phyloP scores from a whole-genome alignment of 1,140 invertebrate genomes.

The Wiebesia pumilae region DNA sequence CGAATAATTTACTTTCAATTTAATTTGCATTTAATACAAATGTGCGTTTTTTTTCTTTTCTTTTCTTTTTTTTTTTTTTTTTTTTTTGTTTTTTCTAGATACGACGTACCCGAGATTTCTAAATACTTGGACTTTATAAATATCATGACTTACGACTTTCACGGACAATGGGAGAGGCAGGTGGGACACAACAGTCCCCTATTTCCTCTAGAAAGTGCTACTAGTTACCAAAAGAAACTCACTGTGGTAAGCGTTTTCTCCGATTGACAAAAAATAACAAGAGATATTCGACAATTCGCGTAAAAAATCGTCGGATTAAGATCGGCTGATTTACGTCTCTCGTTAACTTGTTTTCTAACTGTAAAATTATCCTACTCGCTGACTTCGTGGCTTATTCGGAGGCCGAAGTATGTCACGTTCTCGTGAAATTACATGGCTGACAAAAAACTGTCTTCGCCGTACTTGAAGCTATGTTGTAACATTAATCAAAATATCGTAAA shows the following conservation, averaged over 20 bases:
- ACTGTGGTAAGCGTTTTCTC: conserved; percentile 82
- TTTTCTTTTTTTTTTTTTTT: no score
- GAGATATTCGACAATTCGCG: not conserved
- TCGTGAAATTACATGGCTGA: not conserved
- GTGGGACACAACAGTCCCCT: conserved; percentile 95
- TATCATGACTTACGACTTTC: conserved; percentile 96
- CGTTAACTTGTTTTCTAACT: not conserved
- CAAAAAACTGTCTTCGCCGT: not conserved
- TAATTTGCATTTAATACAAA: not conserved
- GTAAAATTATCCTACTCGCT: not conserved
- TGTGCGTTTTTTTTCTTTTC: not conserved
- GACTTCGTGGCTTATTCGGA: not conserved
- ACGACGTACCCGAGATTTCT: conserved; percentile 94
- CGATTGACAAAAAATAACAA: conserved; percentile 28
- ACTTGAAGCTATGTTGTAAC: not conserved
- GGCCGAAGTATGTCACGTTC: conserved; percentile 4
- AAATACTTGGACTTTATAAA: conserved; percentile 96
- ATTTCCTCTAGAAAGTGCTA: conserved; percentile 90
- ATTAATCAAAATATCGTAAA: conserved; percentile 12
- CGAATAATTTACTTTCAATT: not conserved
- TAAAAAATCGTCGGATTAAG: not conserved
- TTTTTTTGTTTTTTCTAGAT: no score
- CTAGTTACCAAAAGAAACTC: conserved; percentile 91
- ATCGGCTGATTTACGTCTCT: not conserved
- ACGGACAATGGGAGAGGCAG: conserved; percentile 93